Evolutionary conservation across 2,888 invertebrate species (phyloP), one percentile per base, ranked within the genome.

Genomic region (Diarsia brunnea): DNA sequence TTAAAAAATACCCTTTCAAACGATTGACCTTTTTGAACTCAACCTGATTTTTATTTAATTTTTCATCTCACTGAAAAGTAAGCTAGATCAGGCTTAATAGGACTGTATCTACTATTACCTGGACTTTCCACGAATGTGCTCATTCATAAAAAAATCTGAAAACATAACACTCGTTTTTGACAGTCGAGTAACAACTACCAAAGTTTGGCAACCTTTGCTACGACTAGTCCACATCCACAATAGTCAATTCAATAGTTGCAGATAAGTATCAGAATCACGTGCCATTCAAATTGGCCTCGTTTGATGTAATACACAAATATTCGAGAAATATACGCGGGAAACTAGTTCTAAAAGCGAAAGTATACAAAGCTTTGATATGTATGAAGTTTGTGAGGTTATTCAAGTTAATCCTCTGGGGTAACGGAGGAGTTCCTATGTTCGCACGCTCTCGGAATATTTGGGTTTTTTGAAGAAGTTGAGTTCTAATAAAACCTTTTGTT

Each of bases 301-400:
- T 81, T 80, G 84, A 81, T 67, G 63, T 69, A 47, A 68, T 74
- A 65, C 60, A 27, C 49, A 81, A 81, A 84, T 71, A 65, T 51
- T 64, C 43, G 43, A 69, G 55, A 80, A 80, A 84, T 71, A 61
- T 63, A 68, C 31, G 27, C 69, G 55, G 8, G 21, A 16, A 69
- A 73, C 69, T 73, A 74, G 38, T 67, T 27, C 21, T 64, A 58
- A 66, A 69, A 45, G 19, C 43, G 12, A 71, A 79, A 53, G 45
- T 43, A 47, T 43, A 61, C 68, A 76, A 74, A 47, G 60, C 79
- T 84, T 85, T 85, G 86, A 82, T 82, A 82, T 84, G 83, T 70
- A 75, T 78, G 67, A 75, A 74, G 70, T 85, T 67, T 69, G 60
- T 81, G 43, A 69, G 60, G 73, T 71, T 85, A 71, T 77, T 65